Evolutionary conservation across 2,113 vertebrate genomes (phyloP).

Genomic region (Epinephelus lanceolatus): DNA sequence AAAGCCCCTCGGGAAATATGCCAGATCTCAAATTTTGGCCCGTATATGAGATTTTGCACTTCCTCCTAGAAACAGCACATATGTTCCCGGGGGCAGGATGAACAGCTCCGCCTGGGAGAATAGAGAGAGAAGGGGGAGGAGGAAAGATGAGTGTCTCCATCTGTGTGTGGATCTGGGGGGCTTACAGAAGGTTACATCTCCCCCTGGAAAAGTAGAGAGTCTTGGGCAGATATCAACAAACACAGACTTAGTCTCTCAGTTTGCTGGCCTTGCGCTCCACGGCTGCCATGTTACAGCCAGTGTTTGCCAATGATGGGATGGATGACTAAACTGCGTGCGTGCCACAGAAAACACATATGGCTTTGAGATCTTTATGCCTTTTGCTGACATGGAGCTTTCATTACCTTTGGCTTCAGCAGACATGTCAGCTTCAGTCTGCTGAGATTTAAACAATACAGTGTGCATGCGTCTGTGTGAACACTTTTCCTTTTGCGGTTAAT

Average conservation of each 20-base stretch:
- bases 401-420: slow-evolving; percentile 15
- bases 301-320: slow-evolving; percentile 56
- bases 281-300: slow-evolving; percentile 47
- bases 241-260: slow-evolving; percentile 32
- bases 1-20: slow-evolving; percentile 64
- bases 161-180: slow-evolving; percentile 75
- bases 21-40: slow-evolving; percentile 67
- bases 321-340: slow-evolving; percentile 61
- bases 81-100: slow-evolving; percentile 74
- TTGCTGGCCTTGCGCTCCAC: slow-evolving; percentile 46
- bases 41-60: slow-evolving; percentile 56
- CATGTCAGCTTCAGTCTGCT: not conserved
- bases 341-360: slow-evolving; percentile 57
- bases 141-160: slow-evolving; percentile 72
- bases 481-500: not conserved
- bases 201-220: slow-evolving; percentile 53
- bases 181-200: slow-evolving; percentile 66
- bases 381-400: slow-evolving; percentile 19
- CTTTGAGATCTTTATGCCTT: slow-evolving; percentile 22
- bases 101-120: slow-evolving; percentile 70
- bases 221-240: slow-evolving; percentile 59
- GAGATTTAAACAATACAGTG: not conserved
- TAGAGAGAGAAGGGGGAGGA: slow-evolving; percentile 44
- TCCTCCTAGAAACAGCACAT: slow-evolving; percentile 71
- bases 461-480: not conserved